Base-by-base conservation (phyloP, 1,140 invertebrate genomes). In the Apocrypta bakeri region DNA sequence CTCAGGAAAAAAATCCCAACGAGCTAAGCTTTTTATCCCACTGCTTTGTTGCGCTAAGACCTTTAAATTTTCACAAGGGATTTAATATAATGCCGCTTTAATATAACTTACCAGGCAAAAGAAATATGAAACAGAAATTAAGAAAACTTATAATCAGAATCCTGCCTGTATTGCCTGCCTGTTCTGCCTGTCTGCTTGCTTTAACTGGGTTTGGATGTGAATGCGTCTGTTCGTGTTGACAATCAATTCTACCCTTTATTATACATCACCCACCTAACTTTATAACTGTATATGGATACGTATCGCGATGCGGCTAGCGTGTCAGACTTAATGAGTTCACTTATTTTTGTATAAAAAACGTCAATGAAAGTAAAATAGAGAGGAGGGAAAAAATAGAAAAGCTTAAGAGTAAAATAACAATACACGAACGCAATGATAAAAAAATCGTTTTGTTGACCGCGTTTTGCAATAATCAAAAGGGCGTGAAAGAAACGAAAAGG, bases 181-280 rank as follows among this genome's bases (percentile, higher is more conserved):
- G 48, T 76, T 79, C 48, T 85, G 83, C 74, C 40, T 79, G 64
- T 83, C 73, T 78, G 86, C 80, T 85, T 85, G 84, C 83, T 86
- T 84, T 85, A 83, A 82, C 63, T 85, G 85, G 68, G 82, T 84
- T 82, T 85, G 81, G 77, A 86, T 84, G 82, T 85, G 82, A 80
- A 85, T 81, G 84, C 83, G 81, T 84, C 81, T 83, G 76, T 86
- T 82, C 72, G 63, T 71, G 31, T 79, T 78, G 75, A 73, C 42
- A 82, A 78, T 82, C 75, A 69, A 82, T 42, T 82, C 17, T 64
- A 31, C 33, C 73, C 31, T n/a, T 66, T 68, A 25, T 27, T 64
- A 64, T 64, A 68, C 24, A 72, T 78, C n/a, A 71, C n/a, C 4
- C 14, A 78, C 25, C 48, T 63, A 31, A 48, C 27, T 71, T 66